These are phyloP conservation scores for Sebastolobus altivelis DNA, from an alignment of 2,797 vertebrate species.

Conservation along the genomic window DNA sequence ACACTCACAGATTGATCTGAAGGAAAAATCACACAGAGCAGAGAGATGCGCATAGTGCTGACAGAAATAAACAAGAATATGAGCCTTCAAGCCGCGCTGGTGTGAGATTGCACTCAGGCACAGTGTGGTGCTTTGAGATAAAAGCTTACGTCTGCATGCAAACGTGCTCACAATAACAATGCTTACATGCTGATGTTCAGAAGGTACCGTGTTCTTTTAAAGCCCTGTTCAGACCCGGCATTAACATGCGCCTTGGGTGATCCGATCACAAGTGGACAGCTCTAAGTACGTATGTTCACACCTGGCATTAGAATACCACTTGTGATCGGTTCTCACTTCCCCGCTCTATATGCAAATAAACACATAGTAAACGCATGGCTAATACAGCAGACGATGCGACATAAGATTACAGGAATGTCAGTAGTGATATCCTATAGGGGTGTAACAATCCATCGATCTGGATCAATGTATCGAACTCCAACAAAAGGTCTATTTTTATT, in stretches of 20 bases:
- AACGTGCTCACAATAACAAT: slow-evolving; percentile 2
- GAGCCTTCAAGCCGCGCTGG: not conserved
- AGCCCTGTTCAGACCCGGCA: too few species aligned
- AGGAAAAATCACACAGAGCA: slow-evolving; percentile 29
- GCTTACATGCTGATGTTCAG: not conserved
- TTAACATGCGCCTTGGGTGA: too few species aligned
- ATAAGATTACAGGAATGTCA: too few species aligned
- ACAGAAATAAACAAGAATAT: not conserved
- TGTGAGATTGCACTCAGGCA: not conserved
- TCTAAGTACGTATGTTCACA: not conserved
- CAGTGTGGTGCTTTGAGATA: not conserved
- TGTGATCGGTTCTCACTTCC: too few species aligned
- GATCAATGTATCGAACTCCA: too few species aligned
- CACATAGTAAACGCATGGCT: not conserved
- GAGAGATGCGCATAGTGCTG: slow-evolving; percentile 21
- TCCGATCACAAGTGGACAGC: too few species aligned
- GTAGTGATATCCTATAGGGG: too few species aligned
- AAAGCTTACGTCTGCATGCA: not conserved
- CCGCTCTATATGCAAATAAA: too few species aligned
- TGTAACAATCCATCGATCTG: too few species aligned
- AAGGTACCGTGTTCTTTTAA: too few species aligned
- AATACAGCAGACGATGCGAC: too few species aligned
- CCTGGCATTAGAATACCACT: not conserved
- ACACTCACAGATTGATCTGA: slow-evolving; percentile 12
- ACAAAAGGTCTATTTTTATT: too few species aligned